Conservation (phyloP, 2,113 vertebrate genomes). For the Urocynchramus pylzowi region DNA sequence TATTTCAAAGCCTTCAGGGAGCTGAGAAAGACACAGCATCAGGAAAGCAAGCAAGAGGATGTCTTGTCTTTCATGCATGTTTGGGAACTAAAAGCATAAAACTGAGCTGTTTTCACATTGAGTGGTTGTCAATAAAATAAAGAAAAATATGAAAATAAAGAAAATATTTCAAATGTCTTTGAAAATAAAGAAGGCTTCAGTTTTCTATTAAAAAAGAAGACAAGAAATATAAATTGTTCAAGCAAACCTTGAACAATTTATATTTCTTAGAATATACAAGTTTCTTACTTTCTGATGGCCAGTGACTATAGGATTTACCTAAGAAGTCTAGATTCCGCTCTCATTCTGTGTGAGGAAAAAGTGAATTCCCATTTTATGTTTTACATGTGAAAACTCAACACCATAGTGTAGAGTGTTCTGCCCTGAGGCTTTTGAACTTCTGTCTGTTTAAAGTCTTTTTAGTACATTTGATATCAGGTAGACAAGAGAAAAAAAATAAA, state of each 20-base stretch:
- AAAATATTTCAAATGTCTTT: no score
- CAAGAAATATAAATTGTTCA: no score
- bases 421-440: not conserved
- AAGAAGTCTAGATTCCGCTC: not conserved
- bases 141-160: no score
- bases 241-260: not conserved
- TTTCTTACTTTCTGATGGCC: not conserved
- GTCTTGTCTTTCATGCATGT: not conserved
- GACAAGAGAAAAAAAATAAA: not conserved
- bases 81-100: not conserved
- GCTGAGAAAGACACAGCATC: not conserved
- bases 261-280: not conserved
- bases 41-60: not conserved
- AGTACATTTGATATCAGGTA: not conserved
- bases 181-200: not conserved
- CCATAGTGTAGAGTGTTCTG: rapidly evolving
- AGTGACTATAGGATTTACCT: not conserved
- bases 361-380: not conserved
- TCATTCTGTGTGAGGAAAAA: not conserved
- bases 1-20: not conserved
- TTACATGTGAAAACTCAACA: not conserved
- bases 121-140: not conserved
- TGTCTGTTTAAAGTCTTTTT: not conserved
- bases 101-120: not conserved
- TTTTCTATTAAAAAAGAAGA: not conserved